These are phyloP conservation scores for Enteromius unitaeniatus DNA, from an alignment of 2,797 vertebrate species.

Conservation along the genomic window DNA sequence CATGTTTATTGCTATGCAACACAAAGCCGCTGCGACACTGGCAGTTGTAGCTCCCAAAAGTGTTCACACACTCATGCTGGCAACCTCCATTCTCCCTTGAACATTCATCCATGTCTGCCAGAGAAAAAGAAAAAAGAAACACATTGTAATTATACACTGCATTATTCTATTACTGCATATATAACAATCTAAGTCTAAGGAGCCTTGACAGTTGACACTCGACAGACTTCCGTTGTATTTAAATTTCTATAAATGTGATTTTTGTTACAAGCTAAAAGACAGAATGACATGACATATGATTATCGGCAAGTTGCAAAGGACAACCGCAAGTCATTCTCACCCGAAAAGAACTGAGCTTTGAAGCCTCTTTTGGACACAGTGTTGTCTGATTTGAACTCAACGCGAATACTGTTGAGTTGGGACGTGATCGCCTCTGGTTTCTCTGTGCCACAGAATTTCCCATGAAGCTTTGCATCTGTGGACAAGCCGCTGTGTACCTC, in stretches of 20 bases:
- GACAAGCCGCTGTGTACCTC: slow-evolving; percentile 95
- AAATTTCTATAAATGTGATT: background rate
- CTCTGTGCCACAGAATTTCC: slow-evolving; percentile 95
- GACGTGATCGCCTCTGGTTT: slow-evolving; percentile 95
- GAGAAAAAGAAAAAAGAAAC: slow-evolving; percentile 8
- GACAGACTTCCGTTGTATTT: background rate
- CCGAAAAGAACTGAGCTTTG: slow-evolving; percentile 97
- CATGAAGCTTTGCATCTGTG: slow-evolving; percentile 91
- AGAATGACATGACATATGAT: background rate
- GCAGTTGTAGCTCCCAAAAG: slow-evolving; percentile 96
- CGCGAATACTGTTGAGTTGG: slow-evolving; percentile 98
- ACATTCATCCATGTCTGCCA: slow-evolving; percentile 95
- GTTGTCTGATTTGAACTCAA: slow-evolving; percentile 98
- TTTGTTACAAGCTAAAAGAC: background rate
- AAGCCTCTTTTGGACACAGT: slow-evolving; percentile 98
- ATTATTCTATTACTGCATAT: no score
- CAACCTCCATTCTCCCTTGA: slow-evolving; percentile 97
- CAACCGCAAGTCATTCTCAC: slow-evolving; percentile 67
- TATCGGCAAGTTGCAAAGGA: background rate
- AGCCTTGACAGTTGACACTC: background rate
- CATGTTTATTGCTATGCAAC: slow-evolving; percentile 94
- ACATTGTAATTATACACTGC: background rate
- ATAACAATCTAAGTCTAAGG: background rate
- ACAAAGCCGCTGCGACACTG: slow-evolving; percentile 96
- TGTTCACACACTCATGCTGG: slow-evolving; percentile 97